Evolutionary conservation across 2,797 vertebrate species (phyloP).

Genomic region (Octomys mimax): DNA sequence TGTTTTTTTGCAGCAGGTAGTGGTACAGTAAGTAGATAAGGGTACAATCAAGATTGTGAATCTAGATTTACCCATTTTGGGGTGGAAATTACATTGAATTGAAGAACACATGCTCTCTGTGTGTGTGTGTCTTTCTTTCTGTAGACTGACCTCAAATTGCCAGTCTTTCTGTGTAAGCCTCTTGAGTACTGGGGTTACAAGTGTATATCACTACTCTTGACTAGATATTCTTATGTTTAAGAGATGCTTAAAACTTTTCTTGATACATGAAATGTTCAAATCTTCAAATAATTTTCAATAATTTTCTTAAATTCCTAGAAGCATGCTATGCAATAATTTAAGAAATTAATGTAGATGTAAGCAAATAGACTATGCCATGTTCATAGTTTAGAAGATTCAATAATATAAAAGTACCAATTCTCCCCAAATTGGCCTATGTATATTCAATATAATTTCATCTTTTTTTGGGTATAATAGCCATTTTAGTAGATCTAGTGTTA

Average conservation of each 20-base stretch:
- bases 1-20: not conserved
- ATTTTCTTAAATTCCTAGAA: not conserved
- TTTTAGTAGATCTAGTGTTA: too few species aligned
- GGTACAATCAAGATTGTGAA: not conserved
- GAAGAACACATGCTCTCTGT: not conserved
- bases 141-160: not conserved
- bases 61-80: not conserved
- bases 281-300: slow-evolving; percentile 10
- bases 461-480: not conserved
- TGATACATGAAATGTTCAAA: not conserved
- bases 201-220: not conserved
- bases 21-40: not conserved
- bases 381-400: not conserved
- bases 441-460: not conserved
- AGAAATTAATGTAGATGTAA: slow-evolving; percentile 7
- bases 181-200: not conserved
- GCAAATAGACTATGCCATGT: not conserved
- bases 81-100: not conserved
- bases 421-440: not conserved
- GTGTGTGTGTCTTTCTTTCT: not conserved
- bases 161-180: not conserved
- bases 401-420: not conserved
- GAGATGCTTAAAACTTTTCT: slow-evolving; percentile 1
- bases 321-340: not conserved
- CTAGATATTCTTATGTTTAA: not conserved